Evolutionary conservation across 2,113 vertebrate genomes (phyloP).

Genomic region (Daboia siamensis): DNA sequence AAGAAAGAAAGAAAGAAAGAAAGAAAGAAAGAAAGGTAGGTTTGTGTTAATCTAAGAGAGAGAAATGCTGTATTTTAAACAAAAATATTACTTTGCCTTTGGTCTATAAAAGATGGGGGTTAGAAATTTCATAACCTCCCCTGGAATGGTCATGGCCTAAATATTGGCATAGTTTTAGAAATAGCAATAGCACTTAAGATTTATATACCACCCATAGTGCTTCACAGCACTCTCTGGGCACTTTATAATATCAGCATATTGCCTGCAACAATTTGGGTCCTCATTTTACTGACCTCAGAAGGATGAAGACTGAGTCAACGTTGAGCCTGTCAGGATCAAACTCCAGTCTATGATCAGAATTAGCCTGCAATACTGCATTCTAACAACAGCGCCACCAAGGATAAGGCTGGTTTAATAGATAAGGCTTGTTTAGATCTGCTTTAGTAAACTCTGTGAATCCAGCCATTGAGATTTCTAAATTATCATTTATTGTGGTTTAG

Average conservation of each 20-base stretch:
- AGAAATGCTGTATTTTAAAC: background rate
- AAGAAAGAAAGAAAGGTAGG: background rate
- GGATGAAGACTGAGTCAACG: background rate
- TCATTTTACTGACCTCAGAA: background rate
- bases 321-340: background rate
- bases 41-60: background rate
- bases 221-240: background rate
- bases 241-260: background rate
- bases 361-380: background rate
- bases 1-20: too few species aligned
- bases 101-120: background rate
- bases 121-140: background rate
- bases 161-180: background rate
- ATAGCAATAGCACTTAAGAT: background rate
- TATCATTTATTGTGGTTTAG: background rate
- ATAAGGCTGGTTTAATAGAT: background rate
- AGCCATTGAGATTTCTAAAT: background rate
- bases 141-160: background rate
- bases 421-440: background rate
- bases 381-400: background rate
- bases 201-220: background rate
- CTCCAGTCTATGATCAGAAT: background rate
- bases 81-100: background rate
- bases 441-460: background rate
- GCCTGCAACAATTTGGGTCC: background rate